These are phyloP conservation scores for Paratrypauchen microcephalus DNA, from an alignment of 2,797 vertebrate species.

Conservation along the genomic window DNA sequence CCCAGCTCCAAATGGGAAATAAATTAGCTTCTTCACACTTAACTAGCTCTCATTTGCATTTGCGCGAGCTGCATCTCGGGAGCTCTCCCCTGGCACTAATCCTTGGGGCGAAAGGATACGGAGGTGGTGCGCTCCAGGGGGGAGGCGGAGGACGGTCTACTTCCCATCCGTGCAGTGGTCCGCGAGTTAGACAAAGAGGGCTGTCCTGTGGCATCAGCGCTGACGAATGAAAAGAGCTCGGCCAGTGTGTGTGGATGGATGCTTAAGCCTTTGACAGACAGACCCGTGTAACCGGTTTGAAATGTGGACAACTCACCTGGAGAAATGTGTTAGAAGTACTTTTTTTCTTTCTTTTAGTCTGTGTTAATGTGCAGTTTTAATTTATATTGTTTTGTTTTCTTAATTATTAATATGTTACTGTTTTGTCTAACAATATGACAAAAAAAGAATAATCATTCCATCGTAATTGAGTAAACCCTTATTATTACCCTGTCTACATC, in stretches of 20 bases:
- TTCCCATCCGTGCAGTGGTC: slow-evolving; percentile 32
- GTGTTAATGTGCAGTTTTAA: no score
- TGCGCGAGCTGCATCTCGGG: slow-evolving; percentile 66
- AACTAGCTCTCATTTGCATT: slow-evolving; percentile 87
- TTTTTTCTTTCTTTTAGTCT: neutral
- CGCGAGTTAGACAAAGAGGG: slow-evolving; percentile 21
- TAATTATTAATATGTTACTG: no score
- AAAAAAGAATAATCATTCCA: no score
- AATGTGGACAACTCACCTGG: neutral
- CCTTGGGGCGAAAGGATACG: slow-evolving; percentile 72
- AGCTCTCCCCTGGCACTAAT: slow-evolving; percentile 80
- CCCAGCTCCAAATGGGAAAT: slow-evolving; percentile 86
- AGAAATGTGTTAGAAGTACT: neutral
- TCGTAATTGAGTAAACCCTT: no score
- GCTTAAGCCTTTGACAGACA: slow-evolving; percentile 3
- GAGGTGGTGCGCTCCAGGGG: slow-evolving; percentile 47
- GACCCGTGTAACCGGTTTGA: neutral
- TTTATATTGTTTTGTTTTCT: no score
- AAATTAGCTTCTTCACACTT: slow-evolving; percentile 91
- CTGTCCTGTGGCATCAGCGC: slow-evolving; percentile 11
- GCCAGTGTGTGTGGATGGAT: neutral
- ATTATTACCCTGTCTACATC: no score
- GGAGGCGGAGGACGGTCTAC: slow-evolving; percentile 46
- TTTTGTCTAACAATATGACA: no score
- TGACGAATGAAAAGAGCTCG: slow-evolving; percentile 6